Base-by-base conservation (phyloP, 1,140 invertebrate species). In the Drosophila kanapiae region DNA sequence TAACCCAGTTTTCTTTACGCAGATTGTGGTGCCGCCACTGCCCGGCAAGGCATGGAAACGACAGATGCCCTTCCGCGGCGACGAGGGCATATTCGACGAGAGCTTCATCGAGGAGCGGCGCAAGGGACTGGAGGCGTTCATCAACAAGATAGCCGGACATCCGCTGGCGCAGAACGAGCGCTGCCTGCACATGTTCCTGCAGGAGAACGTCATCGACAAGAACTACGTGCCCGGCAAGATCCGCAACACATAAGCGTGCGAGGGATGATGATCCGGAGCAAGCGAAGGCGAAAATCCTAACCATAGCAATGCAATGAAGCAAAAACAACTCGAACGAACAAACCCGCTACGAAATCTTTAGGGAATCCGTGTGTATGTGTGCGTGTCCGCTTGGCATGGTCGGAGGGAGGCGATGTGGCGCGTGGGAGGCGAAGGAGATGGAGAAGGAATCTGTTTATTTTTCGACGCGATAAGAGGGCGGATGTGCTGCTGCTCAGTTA, bases 171-270 rank as follows among this genome's bases (percentile, higher is more conserved):
- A 99, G 94, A 99, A 99, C 94, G 99, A 99, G 94, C 95, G 98
- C 92, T 99, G 99, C 94, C 95, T 99, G 86, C 99, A 99, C 92
- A 99, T 99, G 97, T 99, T 99, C 95, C 95, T 99, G 62, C 98
- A 99, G 94, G 98, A 99, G 91, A 96, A 96, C 56, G 95, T 96
- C 78, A 99, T 99, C 94, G 99, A 99, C 94, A 99, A 98, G 94
- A 99, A 99, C 94, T 99, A 99, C 94, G 98, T 99, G 70, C 99
- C 99, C 80, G 99, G 99, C 82, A 99, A 99, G 95, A 99, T 99
- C 94, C 95, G 99, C 93, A 99, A 98, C 94, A 97, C 98, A 94
- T 97, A 97, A 95, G 62, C 33, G 43, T 45, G 16, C 8, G 56
- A 37, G 13, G 10, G 14, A n/a, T 0, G 38, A 4, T 3, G 38